Percentiles rank a stretch among this genome's conserved stretches.
Evolutionary conservation across 1,140 invertebrate genomes (phyloP).

Genomic region (Apocrypta bakeri): DNA sequence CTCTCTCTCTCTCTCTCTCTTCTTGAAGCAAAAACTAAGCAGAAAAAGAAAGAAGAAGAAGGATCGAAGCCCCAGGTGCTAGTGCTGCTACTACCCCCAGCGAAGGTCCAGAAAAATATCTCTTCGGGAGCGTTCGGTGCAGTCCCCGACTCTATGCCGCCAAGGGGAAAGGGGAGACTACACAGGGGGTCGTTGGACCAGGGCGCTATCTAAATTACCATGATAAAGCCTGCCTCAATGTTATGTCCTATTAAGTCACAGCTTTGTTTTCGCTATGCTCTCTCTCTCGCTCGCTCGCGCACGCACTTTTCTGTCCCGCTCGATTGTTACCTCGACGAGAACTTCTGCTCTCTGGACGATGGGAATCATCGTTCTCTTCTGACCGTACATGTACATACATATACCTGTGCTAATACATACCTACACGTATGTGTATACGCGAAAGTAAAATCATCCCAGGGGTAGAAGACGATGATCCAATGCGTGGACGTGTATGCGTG

Average conservation of each 20-base stretch:
- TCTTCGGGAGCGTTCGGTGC: neutral
- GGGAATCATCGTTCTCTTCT: constrained; percentile 10
- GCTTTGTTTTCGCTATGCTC: constrained; percentile 64
- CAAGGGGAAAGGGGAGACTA: constrained; percentile 3
- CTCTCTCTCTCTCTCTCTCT: neutral
- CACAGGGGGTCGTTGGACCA: constrained; percentile 69
- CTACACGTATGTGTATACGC: neutral
- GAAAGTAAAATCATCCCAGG: neutral
- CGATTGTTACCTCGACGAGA: neutral
- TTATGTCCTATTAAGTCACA: constrained; percentile 71
- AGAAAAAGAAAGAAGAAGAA: neutral
- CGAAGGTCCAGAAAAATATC: constrained; percentile 35
- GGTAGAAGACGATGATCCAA: constrained; percentile 25
- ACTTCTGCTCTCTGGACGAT: neutral
- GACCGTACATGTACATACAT: neutral
- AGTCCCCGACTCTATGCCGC: neutral
- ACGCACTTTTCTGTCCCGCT: neutral
- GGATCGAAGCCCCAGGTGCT: constrained; percentile 15
- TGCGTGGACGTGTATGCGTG: constrained; percentile 18
- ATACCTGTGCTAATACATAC: too few species aligned
- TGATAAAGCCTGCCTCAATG: constrained; percentile 70
- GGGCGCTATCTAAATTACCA: constrained; percentile 69
- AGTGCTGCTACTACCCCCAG: neutral
- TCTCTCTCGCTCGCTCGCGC: constrained; percentile 11
- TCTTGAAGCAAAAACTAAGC: constrained; percentile 21